Percentiles rank a stretch among this genome's conserved stretches.
Conservation (phyloP, 2,797 vertebrate genomes). For the Acanthornis magna region DNA sequence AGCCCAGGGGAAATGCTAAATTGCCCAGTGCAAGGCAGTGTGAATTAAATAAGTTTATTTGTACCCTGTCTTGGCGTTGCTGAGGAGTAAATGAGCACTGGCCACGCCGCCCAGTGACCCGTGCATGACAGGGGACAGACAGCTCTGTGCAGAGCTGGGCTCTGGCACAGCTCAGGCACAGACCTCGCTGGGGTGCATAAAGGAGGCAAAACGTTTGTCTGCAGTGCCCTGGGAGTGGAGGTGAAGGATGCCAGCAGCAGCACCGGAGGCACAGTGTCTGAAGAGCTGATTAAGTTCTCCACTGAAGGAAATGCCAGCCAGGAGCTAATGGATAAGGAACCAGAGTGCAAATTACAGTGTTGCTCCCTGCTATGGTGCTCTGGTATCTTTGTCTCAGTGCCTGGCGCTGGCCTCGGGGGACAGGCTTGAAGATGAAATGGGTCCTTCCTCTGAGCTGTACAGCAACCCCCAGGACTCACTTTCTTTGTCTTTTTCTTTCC, state of each 20-base stretch:
- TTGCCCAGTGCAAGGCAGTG: neutral
- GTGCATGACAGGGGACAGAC: neutral
- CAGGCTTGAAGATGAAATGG: constrained; percentile 24
- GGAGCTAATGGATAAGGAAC: neutral
- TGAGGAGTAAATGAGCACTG: neutral
- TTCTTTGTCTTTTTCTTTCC: neutral
- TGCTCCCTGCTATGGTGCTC: constrained; percentile 6
- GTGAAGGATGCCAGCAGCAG: neutral
- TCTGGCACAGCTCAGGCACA: neutral
- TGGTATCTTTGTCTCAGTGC: neutral
- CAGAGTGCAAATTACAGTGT: constrained; percentile 18
- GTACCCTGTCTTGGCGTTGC: neutral
- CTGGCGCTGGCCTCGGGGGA: neutral
- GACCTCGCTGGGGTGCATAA: rapidly evolving
- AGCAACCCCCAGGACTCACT: neutral
- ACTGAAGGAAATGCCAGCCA: neutral
- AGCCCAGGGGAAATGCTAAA: neutral
- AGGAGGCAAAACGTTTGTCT: neutral
- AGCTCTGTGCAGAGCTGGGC: neutral
- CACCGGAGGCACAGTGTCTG: neutral
- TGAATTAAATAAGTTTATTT: neutral
- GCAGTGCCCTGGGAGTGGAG: neutral
- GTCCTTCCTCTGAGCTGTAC: neutral
- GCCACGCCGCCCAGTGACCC: neutral
- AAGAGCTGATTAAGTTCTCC: constrained; percentile 17